A percentile compares a stretch with the other conserved stretches of the same genome.
These are phyloP conservation scores for Ormyrus nitidulus DNA, from an alignment of 2,888 invertebrate genomes.

Conservation along the genomic window DNA sequence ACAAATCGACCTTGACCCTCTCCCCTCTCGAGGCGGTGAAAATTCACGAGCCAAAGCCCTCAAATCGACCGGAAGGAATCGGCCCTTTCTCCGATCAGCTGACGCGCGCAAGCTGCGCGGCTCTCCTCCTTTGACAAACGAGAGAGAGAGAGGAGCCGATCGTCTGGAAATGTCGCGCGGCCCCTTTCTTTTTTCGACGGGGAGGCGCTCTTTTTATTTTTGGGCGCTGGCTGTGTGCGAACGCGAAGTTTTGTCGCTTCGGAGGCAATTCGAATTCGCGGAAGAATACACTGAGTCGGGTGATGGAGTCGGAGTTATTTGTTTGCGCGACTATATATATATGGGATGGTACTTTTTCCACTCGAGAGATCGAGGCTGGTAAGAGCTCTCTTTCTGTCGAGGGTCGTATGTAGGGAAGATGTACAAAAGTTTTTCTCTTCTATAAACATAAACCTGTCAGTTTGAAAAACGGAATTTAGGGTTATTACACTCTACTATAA, in stretches of 20 bases:
- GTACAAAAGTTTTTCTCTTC: too few species aligned
- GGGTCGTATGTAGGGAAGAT: too few species aligned
- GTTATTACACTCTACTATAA: too few species aligned
- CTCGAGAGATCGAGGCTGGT: too few species aligned
- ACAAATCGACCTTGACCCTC: constrained; percentile 20
- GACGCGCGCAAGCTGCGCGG: neutral
- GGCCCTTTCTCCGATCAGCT: constrained; percentile 1
- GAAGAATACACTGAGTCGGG: too few species aligned
- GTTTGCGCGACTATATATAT: too few species aligned
- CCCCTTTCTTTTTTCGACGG: neutral
- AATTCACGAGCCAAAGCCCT: neutral
- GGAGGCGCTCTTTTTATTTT: neutral
- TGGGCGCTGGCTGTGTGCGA: neutral
- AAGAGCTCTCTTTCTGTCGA: too few species aligned
- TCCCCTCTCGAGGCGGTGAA: neutral
- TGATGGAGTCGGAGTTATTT: too few species aligned
- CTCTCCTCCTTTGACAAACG: neutral
- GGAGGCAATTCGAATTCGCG: too few species aligned
- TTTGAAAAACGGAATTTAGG: too few species aligned
- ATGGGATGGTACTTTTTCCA: too few species aligned
- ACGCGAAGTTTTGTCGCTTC: constrained; percentile 25
- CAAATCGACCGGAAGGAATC: constrained; percentile 32
- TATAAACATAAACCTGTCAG: too few species aligned
- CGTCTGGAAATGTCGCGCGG: constrained; percentile 18
- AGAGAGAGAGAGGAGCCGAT: neutral